phyloP scores from a whole-genome alignment of 2,797 vertebrate genomes.

The Malacoctenus gilli region DNA sequence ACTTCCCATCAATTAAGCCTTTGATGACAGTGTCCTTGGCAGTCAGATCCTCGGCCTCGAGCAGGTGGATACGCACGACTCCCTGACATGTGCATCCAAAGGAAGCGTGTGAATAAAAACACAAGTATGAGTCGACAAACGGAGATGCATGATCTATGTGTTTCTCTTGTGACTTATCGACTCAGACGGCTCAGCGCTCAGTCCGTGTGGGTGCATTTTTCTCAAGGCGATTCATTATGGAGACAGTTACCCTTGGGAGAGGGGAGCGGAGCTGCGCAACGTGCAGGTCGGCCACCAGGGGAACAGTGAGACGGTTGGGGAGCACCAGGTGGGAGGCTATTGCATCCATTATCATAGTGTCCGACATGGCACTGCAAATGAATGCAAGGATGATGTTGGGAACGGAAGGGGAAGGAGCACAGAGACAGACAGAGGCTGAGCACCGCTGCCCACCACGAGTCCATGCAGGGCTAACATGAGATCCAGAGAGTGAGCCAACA shows the following conservation, averaged over 20 bases:
- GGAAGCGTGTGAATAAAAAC: slow-evolving; percentile 3
- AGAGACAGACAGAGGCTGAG: slow-evolving; percentile 58
- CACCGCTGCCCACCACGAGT: slow-evolving; percentile 43
- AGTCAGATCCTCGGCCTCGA: slow-evolving; percentile 86
- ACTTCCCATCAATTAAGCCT: slow-evolving; percentile 91
- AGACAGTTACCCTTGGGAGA: slow-evolving; percentile 89
- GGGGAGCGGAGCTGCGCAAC: slow-evolving; percentile 92
- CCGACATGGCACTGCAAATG: slow-evolving; percentile 88
- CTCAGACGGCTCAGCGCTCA: slow-evolving; percentile 9
- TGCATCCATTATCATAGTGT: slow-evolving; percentile 95
- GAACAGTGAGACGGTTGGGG: slow-evolving; percentile 92
- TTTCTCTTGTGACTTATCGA: slow-evolving; percentile 31
- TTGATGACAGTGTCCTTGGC: slow-evolving; percentile 92
- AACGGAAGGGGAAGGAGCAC: slow-evolving; percentile 49
- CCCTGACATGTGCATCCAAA: slow-evolving; percentile 75
- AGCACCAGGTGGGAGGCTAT: slow-evolving; percentile 92
- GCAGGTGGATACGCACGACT: slow-evolving; percentile 89
- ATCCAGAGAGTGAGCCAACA: slow-evolving; percentile 30
- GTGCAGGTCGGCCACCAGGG: slow-evolving; percentile 89
- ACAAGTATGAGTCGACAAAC: neutral
- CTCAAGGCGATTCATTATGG: slow-evolving; percentile 41
- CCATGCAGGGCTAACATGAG: slow-evolving; percentile 28
- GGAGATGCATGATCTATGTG: neutral
- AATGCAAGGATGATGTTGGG: slow-evolving; percentile 69
- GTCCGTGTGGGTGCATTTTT: slow-evolving; percentile 32